A percentile compares a stretch with the other conserved stretches of the same genome.
These are phyloP conservation scores for Trichogramma evanescens DNA, from an alignment of 2,888 invertebrate genomes.

Conservation along the genomic window DNA sequence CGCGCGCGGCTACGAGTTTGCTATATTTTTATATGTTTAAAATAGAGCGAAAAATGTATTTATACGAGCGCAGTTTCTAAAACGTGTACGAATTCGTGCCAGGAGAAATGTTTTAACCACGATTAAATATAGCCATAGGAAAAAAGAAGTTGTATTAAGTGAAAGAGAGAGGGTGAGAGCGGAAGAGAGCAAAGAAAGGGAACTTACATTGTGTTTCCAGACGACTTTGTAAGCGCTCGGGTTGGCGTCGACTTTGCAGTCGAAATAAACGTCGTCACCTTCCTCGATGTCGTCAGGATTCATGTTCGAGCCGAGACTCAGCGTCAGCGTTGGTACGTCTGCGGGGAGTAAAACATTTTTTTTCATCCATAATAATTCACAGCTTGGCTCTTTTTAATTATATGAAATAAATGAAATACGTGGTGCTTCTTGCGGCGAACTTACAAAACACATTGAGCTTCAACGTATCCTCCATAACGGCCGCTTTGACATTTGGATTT, in stretches of 20 bases:
- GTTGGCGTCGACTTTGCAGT: slow-evolving; percentile 72
- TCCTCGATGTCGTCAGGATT: slow-evolving; percentile 75
- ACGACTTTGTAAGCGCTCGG: slow-evolving; percentile 72
- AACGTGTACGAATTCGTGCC: too few species aligned
- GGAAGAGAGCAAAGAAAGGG: background rate
- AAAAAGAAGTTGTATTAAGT: background rate
- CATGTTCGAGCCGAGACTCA: slow-evolving; percentile 66
- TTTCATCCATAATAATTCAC: background rate
- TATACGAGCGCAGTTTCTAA: too few species aligned
- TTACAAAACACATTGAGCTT: slow-evolving; percentile 83
- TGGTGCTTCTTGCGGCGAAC: slow-evolving; percentile 37
- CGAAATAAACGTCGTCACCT: slow-evolving; percentile 74
- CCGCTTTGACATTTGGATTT: slow-evolving; percentile 66
- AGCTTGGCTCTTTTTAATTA: background rate
- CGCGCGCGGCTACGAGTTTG: too few species aligned
- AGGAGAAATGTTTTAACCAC: too few species aligned
- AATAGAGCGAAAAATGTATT: too few species aligned
- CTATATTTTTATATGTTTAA: too few species aligned
- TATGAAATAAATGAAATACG: slow-evolving; percentile 10
- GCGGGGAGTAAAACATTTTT: slow-evolving; percentile 19
- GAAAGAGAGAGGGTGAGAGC: background rate
- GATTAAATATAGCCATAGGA: background rate
- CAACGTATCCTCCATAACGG: slow-evolving; percentile 71
- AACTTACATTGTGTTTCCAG: slow-evolving; percentile 75
- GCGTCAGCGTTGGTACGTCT: slow-evolving; percentile 65